These are phyloP conservation scores for Xyrauchen texanus DNA, from an alignment of 2,113 vertebrate species.

Conservation along the genomic window DNA sequence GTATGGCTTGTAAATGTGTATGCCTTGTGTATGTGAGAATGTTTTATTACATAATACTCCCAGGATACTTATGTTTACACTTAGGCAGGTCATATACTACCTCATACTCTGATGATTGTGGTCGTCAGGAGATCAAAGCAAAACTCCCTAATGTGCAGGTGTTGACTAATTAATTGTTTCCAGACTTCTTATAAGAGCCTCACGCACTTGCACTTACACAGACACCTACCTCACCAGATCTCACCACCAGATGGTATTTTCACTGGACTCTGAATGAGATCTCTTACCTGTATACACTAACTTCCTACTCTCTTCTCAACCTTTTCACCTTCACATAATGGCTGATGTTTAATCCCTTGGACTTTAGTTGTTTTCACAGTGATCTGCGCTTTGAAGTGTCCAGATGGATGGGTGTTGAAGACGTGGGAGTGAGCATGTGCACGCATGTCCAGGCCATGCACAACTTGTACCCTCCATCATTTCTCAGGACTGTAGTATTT, in stretches of 20 bases:
- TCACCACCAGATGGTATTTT: not conserved
- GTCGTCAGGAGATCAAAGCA: constrained; percentile 11
- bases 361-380: not conserved
- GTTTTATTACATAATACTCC: constrained; percentile 1
- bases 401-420: constrained; percentile 27
- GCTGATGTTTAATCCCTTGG: not conserved
- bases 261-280: not conserved
- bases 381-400: not conserved
- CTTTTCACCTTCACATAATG: not conserved
- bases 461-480: too few species aligned
- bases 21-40: too few species aligned
- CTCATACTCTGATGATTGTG: not conserved
- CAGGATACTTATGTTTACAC: not conserved
- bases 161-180: constrained; percentile 41
- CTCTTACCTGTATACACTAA: not conserved
- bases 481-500: not conserved
- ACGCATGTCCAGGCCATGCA: not conserved
- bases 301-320: not conserved
- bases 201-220: not conserved
- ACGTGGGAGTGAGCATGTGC: constrained; percentile 5
- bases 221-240: not conserved
- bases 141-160: constrained; percentile 12
- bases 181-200: constrained; percentile 10
- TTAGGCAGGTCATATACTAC: constrained; percentile 2
- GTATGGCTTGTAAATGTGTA: too few species aligned